phyloP scores from a whole-genome alignment of 2,113 vertebrate species.

The Ophiodon elongatus region DNA sequence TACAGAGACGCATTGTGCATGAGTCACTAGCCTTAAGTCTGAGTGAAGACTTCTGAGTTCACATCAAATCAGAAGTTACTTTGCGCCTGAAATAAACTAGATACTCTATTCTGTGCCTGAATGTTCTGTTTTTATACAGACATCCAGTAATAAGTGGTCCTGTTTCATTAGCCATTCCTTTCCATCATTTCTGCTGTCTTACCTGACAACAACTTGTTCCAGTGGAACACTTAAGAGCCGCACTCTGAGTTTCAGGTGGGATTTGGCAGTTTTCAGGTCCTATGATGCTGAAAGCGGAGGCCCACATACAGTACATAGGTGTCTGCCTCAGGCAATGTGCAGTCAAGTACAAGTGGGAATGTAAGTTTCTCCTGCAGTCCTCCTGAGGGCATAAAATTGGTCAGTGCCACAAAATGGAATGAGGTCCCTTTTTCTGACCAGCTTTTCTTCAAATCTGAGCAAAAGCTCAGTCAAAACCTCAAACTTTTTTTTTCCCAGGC shows the following conservation, averaged over 20 bases:
- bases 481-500: conserved; percentile 51
- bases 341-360: conserved; percentile 65
- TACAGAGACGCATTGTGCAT: neutral
- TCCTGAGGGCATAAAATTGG: conserved; percentile 57
- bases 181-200: conserved; percentile 44
- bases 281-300: conserved; percentile 44
- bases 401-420: conserved; percentile 46
- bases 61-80: conserved; percentile 6
- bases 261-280: conserved; percentile 52
- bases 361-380: conserved; percentile 41
- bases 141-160: neutral
- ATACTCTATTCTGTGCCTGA: conserved; percentile 2
- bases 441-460: conserved; percentile 45
- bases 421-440: conserved; percentile 6
- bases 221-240: conserved; percentile 27
- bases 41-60: neutral
- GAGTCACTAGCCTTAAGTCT: conserved; percentile 19
- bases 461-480: conserved; percentile 30
- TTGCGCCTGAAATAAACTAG: conserved; percentile 13
- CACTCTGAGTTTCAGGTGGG: conserved; percentile 31
- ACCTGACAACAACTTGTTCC: neutral
- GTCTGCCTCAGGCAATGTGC: conserved; percentile 55
- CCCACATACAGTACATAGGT: conserved; percentile 25
- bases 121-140: conserved; percentile 3
- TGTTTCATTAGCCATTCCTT: conserved; percentile 19